Base-by-base conservation (phyloP, 2,888 invertebrate genomes). In the Amblyteles armatorius region DNA sequence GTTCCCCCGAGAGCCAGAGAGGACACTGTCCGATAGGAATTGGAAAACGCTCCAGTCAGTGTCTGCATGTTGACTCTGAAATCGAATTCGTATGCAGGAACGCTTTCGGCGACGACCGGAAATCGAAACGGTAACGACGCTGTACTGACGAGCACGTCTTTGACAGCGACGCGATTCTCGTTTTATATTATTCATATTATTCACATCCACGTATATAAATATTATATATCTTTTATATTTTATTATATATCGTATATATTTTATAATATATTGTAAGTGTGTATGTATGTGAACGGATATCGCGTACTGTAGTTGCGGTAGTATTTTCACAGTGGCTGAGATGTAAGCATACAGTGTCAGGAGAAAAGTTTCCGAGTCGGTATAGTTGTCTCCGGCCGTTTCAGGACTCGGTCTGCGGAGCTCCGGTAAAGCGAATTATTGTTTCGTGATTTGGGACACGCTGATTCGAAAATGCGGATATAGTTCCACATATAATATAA, bases 1-100 rank as follows among this genome's bases (percentile, higher is more conserved):
- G 9, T 36, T 36, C 36, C 36, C 36, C 36, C 7, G 52, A 33
- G 50, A 71, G 29, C 26, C 26, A 26, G 57, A 19, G 26, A 22
- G 44, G 9, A 26, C n/a, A 40, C 6, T 73, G 44, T 52, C 74
- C 74, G n/a, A 29, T 48, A 9, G 40, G 69, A 81, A 74, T 76
- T 68, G 68, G 60, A 81, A 74, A 68, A 60, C 44, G 26, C 13
- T 57, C 36, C 48, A 26, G 68, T 44, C 48, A 16, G 60, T 60
- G 33, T 74, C 57, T 57, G 36, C 13, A 36, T 40, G 16, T 55
- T 63, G 55, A 69, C 55, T 55, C 22, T 67, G 67, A 52, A 67
- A 67, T 55, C 29, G 57, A 74, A 74, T 76, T 76, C 26, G 69
- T 63, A 69, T 63, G 79, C 55, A 67, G 13, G 60, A 79, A 72